Evolutionary conservation across 2,113 vertebrate genomes (phyloP).

Genomic region (Engystomops pustulosus): DNA sequence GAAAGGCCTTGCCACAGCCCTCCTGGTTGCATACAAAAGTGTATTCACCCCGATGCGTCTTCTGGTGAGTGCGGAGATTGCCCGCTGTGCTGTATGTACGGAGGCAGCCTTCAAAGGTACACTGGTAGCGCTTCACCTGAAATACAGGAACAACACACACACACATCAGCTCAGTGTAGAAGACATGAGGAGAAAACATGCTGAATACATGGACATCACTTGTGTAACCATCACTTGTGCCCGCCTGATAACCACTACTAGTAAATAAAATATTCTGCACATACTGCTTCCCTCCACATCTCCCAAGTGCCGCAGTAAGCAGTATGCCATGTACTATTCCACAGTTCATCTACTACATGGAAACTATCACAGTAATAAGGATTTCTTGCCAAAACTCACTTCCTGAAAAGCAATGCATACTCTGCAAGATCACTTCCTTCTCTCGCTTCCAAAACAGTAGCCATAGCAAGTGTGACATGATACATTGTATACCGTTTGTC

Average conservation of each 20-base stretch:
- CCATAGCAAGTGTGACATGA: not conserved
- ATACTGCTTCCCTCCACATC: too few species aligned
- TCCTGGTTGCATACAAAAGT: constrained; percentile 98
- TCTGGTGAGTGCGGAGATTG: constrained; percentile 97
- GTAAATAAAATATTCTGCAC: too few species aligned
- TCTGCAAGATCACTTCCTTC: not conserved
- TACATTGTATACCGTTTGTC: not conserved
- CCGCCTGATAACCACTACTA: too few species aligned
- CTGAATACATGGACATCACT: too few species aligned
- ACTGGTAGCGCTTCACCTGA: constrained; percentile 97
- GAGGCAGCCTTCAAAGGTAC: constrained; percentile 95
- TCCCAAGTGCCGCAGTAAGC: not conserved
- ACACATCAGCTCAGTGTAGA: too few species aligned
- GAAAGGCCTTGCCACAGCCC: constrained; percentile 97
- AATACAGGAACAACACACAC: constrained; percentile 29
- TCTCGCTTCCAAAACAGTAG: not conserved
- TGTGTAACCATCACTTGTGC: too few species aligned
- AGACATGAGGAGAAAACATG: too few species aligned
- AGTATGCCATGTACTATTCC: not conserved
- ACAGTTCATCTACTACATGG: not conserved
- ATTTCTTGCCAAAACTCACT: not conserved
- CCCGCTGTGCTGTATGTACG: constrained; percentile 98
- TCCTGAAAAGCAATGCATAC: not conserved
- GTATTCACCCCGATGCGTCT: constrained; percentile 95
- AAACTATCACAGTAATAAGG: not conserved